Evolutionary conservation across 2,888 invertebrate genomes (phyloP).

Genomic region (Tipula confusa): DNA sequence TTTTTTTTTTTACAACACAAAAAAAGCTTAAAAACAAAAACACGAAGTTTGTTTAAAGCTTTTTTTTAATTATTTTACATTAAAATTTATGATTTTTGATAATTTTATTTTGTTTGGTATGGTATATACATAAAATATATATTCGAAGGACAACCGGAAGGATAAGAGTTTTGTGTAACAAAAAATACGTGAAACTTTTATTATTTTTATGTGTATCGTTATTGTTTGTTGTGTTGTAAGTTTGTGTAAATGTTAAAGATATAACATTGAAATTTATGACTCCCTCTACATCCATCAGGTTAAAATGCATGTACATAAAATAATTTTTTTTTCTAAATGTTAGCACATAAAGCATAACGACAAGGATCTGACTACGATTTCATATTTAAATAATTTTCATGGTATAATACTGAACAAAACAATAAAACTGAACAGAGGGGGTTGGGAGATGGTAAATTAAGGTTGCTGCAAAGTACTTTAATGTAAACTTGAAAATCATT

Average conservation of each 20-base stretch:
- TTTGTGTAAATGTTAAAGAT: not conserved
- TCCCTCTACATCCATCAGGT: not conserved
- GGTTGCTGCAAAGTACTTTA: not conserved
- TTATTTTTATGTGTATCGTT: not conserved
- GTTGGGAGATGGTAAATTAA: not conserved
- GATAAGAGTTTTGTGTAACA: not conserved
- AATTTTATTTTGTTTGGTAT: not conserved
- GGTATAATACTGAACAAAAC: not conserved
- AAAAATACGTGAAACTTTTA: conserved; percentile 3
- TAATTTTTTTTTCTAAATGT: no score
- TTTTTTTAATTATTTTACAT: not conserved
- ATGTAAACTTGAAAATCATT: not conserved
- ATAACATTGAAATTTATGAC: not conserved
- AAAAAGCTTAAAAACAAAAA: not conserved
- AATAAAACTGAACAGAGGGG: not conserved
- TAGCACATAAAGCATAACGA: not conserved
- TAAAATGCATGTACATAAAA: not conserved
- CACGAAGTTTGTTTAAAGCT: not conserved
- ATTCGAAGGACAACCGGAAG: not conserved
- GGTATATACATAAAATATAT: not conserved
- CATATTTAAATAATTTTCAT: not conserved
- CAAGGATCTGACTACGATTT: not conserved
- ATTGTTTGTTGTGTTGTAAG: not conserved
- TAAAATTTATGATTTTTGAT: conserved; percentile 20
- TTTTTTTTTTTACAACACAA: not conserved